Base-by-base conservation (phyloP, 2,888 invertebrate species). In the Chaitophorus viminalis region DNA sequence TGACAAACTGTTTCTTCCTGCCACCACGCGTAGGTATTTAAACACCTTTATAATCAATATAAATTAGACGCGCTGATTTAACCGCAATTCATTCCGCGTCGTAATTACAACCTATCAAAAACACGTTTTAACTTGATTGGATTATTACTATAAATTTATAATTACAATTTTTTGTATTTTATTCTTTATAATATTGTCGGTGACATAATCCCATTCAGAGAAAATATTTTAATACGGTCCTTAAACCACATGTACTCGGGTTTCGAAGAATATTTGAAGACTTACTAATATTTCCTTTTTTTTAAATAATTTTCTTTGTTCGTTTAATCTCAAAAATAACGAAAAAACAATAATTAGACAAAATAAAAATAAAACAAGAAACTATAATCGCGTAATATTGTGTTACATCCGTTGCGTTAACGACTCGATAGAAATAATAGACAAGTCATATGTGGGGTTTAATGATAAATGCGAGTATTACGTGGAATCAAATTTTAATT, bases 71-170 rank as follows among this genome's bases (percentile, higher is more conserved):
- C 79, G 3, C 60, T n/a, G 65, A 36, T 79, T 65, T n/a, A 60
- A n/a, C 36, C 17, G 9, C 33, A 65, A 31, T 25, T 79, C 79
- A 52, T 65, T 60, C n/a, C 36, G 17, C 60, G 36, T 65, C 36
- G 36, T 65, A 33, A 36, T 60, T 65, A 60, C n/a, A 9, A 18
- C 36, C 79, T n/a, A 36, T 79, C 79, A 79, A 79, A 65, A 79
- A 79, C 79, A 79, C 33, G 31, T 78, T 78, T 78, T 78, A 21
- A 78, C 21, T 54, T 46, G 25, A 25, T 78, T 33, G 78, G 60
- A 78, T 54, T 25, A 79, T n/a, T 68, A n/a, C 11, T 60, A 17
- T 25, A n/a, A n/a, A n/a, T n/a, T n/a, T n/a, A n/a, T n/a, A n/a
- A n/a, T n/a, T n/a, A n/a, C n/a, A n/a, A n/a, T n/a, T n/a, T n/a